Evolutionary conservation across 2,113 vertebrate species (phyloP).

Genomic region (Apteryx owenii): DNA sequence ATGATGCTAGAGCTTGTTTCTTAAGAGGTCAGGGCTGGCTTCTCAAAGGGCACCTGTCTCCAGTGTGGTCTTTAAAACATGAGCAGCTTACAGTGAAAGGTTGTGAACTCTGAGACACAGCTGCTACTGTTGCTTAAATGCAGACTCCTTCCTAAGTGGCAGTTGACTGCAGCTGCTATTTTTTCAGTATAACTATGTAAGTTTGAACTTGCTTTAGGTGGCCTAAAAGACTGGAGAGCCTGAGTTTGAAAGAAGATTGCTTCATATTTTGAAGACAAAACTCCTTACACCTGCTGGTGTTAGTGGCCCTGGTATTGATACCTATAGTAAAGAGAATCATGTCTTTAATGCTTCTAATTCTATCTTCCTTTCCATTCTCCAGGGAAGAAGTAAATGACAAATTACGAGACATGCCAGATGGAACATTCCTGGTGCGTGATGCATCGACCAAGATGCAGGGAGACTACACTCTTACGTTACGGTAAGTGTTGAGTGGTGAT

Average conservation of each 20-base stretch:
- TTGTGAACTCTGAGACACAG: conserved; percentile 51
- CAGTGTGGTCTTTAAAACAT: conserved; percentile 51
- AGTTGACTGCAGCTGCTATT: conserved; percentile 3
- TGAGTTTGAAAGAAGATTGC: not conserved
- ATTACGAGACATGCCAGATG: conserved; percentile 91
- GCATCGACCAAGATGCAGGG: conserved; percentile 95
- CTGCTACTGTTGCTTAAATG: conserved; percentile 56
- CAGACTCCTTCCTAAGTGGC: conserved; percentile 41
- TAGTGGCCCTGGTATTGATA: not conserved
- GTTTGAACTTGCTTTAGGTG: conserved; percentile 27
- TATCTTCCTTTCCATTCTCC: conserved; percentile 11
- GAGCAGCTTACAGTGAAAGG: conserved; percentile 55
- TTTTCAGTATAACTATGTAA: not conserved
- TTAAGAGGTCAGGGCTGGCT: conserved; percentile 37
- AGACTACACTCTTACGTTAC: conserved; percentile 92
- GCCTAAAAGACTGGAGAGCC: not conserved
- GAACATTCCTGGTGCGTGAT: conserved; percentile 94
- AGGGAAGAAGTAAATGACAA: conserved; percentile 98
- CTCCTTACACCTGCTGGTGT: not conserved
- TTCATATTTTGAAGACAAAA: conserved; percentile 10
- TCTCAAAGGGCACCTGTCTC: conserved; percentile 57
- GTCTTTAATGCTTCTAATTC: not conserved
- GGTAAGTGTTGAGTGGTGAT: conserved; percentile 73
- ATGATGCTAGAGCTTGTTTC: conserved; percentile 8
- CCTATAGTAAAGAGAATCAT: not conserved